These are phyloP conservation scores for Chrysomela aeneicollis DNA, from an alignment of 2,888 invertebrate species.

Conservation along the genomic window DNA sequence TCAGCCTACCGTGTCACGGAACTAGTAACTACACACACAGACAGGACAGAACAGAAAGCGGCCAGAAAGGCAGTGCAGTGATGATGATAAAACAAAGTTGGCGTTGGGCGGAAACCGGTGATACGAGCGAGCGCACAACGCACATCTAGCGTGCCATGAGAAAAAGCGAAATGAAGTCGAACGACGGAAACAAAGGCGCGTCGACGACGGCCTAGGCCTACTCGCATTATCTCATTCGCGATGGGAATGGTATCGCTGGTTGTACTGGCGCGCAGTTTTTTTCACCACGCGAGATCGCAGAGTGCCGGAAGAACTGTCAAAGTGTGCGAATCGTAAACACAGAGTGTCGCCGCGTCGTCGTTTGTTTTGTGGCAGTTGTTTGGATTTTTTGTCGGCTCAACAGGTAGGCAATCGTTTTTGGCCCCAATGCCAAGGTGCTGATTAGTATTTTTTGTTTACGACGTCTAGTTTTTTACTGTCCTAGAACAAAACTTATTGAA, in stretches of 20 bases:
- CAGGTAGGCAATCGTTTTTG: too few relatives aligned
- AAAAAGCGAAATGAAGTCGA: slow-evolving; percentile 27
- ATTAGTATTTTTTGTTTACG: too few relatives aligned
- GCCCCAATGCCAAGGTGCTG: too few relatives aligned
- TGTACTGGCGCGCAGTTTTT: background rate
- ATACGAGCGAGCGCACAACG: slow-evolving; percentile 35
- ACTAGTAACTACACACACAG: background rate
- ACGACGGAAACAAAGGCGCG: slow-evolving; percentile 30
- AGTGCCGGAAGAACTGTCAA: slow-evolving; percentile 2
- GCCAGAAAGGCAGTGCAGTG: slow-evolving; percentile 22
- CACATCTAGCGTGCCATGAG: slow-evolving; percentile 18
- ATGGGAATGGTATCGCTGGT: background rate
- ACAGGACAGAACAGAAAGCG: slow-evolving; percentile 22
- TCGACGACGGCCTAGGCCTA: slow-evolving; percentile 1
- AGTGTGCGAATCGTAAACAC: background rate
- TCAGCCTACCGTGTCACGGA: slow-evolving; percentile 19
- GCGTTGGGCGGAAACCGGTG: slow-evolving; percentile 37
- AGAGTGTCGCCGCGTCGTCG: background rate
- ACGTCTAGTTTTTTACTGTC: too few relatives aligned
- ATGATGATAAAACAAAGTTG: slow-evolving; percentile 34
- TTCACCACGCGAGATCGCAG: background rate
- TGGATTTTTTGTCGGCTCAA: background rate
- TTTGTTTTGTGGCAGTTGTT: slow-evolving; percentile 1
- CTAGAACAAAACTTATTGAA: too few relatives aligned
- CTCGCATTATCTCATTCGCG: background rate